These are phyloP conservation scores for Halocynthia roretzi DNA, from an alignment of 23 tunicate species.

Conservation along the genomic window DNA sequence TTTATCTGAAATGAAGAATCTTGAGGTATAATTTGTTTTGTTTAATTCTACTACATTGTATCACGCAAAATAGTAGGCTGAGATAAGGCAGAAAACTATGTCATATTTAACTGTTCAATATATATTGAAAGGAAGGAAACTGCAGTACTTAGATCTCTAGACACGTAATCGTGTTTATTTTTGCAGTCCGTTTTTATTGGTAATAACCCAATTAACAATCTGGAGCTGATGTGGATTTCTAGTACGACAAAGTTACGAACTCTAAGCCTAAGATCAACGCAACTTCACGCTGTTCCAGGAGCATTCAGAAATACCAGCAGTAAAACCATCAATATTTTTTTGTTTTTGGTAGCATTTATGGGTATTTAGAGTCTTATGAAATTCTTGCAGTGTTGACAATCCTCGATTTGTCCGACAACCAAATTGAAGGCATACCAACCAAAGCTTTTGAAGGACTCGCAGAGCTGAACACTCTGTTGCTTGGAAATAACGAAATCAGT, in stretches of 20 bases:
- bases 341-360: no score
- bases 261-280: not conserved
- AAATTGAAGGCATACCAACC: not conserved
- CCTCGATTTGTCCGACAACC: constrained; percentile 30
- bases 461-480: not conserved
- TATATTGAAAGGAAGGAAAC: no score
- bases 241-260: not conserved
- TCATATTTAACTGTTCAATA: no score
- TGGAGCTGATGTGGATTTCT: constrained; percentile 14
- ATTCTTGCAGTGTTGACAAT: constrained; percentile 8
- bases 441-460: constrained; percentile 11
- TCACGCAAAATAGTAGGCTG: no score
- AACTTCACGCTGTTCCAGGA: no score
- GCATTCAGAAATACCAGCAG: no score
- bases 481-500: constrained; percentile 21
- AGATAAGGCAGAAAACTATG: no score
- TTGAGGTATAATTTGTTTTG: no score
- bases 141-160: no score
- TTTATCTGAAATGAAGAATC: no score
- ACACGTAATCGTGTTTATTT: not conserved
- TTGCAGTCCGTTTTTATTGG: constrained; percentile 23
- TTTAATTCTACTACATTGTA: no score
- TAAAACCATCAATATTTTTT: no score
- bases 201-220: constrained; percentile 15
- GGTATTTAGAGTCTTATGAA: not conserved